Conservation (phyloP, 2,113 vertebrate species). For the Alligator mississippiensis region DNA sequence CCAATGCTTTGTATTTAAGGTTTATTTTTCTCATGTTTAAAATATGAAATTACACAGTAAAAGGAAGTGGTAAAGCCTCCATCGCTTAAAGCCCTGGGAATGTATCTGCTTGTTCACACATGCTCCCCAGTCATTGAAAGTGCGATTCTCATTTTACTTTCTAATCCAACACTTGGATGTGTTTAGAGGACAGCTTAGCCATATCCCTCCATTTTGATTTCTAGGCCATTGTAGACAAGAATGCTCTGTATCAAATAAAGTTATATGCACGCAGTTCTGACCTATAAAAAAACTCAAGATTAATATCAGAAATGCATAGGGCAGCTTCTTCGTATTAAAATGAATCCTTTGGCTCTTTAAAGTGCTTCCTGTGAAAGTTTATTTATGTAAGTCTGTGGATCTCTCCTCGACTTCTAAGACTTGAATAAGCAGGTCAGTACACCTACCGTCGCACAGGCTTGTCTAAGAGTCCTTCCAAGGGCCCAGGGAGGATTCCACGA, state of each 20-base stretch:
- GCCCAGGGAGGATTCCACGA: too few species aligned
- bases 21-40: slow-evolving; percentile 77
- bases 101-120: slow-evolving; percentile 73
- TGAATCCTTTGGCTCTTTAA: not conserved
- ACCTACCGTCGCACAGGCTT: too few species aligned
- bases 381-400: rapidly evolving
- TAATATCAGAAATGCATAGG: not conserved
- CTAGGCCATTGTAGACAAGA: slow-evolving; percentile 62
- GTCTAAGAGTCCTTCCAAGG: too few species aligned
- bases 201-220: slow-evolving; percentile 65
- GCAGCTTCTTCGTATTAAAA: not conserved
- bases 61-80: slow-evolving; percentile 77
- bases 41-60: slow-evolving; percentile 78
- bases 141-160: slow-evolving; percentile 77
- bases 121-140: slow-evolving; percentile 69
- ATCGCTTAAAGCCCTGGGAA: slow-evolving; percentile 71
- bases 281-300: not conserved
- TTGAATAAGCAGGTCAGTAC: too few species aligned
- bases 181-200: slow-evolving; percentile 72
- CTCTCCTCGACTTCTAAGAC: not conserved
- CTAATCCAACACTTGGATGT: slow-evolving; percentile 77
- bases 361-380: not conserved
- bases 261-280: slow-evolving; percentile 13
- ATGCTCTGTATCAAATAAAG: not conserved
- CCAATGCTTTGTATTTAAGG: slow-evolving; percentile 71